Percentiles rank a stretch among this genome's conserved stretches.
Evolutionary conservation across 2,797 vertebrate species (phyloP).

Genomic region (Gallinago stenura): DNA sequence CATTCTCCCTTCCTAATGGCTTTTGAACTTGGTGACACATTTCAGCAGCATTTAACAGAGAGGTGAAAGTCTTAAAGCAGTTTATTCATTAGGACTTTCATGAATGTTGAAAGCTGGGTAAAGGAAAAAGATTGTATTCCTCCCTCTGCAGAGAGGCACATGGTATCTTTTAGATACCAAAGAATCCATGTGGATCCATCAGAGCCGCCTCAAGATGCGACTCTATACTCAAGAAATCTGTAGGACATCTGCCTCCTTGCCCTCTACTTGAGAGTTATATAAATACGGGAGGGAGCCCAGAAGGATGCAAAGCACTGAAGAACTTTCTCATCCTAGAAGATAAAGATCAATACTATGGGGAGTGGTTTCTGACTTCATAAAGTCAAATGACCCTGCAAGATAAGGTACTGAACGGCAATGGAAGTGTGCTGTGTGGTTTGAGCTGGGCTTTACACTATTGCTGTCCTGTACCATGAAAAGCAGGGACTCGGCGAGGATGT

Average conservation of each 20-base stretch:
- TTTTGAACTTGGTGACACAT: neutral
- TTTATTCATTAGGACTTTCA: neutral
- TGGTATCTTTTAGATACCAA: neutral
- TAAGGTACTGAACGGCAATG: neutral
- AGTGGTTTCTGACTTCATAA: neutral
- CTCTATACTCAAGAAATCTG: neutral
- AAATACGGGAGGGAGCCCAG: neutral
- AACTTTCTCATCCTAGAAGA: neutral
- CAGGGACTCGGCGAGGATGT: neutral
- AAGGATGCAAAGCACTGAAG: neutral
- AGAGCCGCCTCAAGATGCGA: neutral
- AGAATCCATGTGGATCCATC: neutral
- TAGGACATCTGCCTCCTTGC: neutral
- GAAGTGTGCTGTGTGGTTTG: neutral
- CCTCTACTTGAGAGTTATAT: neutral
- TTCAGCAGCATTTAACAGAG: neutral
- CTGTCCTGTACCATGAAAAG: neutral
- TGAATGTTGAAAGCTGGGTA: neutral
- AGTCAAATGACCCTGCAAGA: accelerated
- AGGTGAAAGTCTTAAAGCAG: neutral
- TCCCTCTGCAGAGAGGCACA: accelerated
- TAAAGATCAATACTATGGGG: neutral
- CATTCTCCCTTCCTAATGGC: neutral
- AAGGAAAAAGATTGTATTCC: neutral
- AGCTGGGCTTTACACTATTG: neutral